Conservation (phyloP, 2,113 vertebrate species). For the Forbesichthys papilliferus region DNA sequence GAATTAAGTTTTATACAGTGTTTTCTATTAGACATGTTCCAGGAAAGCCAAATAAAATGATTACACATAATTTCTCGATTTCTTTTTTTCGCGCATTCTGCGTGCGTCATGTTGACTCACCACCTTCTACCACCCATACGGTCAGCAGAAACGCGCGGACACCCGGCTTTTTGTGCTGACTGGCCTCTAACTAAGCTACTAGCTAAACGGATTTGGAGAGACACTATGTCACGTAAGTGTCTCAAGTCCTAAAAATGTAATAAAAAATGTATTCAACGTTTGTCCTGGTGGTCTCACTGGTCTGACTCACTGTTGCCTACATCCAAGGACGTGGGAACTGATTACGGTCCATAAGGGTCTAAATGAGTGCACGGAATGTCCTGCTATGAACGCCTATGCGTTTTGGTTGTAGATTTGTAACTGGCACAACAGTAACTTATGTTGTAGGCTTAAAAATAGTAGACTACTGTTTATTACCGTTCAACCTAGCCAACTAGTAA, state of each 20-base stretch:
- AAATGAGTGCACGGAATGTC: neutral
- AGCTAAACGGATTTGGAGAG: constrained; percentile 24
- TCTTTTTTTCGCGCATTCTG: constrained; percentile 50
- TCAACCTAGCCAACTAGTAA: constrained; percentile 38
- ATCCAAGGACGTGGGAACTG: constrained; percentile 3
- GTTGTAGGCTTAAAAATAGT: no score
- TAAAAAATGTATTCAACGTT: constrained; percentile 14
- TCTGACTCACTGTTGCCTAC: neutral
- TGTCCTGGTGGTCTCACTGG: neutral
- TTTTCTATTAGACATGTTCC: constrained; percentile 6
- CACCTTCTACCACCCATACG: constrained; percentile 15
- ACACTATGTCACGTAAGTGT: constrained; percentile 26
- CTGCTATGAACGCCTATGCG: neutral
- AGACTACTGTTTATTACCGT: neutral
- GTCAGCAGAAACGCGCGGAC: constrained; percentile 33
- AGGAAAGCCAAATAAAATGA: neutral
- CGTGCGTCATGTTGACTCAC: constrained; percentile 41
- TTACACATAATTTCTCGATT: constrained; percentile 14
- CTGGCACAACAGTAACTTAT: no score
- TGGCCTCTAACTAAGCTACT: constrained; percentile 39
- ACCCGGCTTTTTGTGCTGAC: constrained; percentile 51
- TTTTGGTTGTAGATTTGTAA: neutral
- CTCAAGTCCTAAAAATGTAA: no score
- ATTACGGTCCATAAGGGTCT: neutral
- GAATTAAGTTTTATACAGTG: neutral